These are phyloP conservation scores for Amazona finschi DNA, from an alignment of 2,797 vertebrate species.

Conservation along the genomic window DNA sequence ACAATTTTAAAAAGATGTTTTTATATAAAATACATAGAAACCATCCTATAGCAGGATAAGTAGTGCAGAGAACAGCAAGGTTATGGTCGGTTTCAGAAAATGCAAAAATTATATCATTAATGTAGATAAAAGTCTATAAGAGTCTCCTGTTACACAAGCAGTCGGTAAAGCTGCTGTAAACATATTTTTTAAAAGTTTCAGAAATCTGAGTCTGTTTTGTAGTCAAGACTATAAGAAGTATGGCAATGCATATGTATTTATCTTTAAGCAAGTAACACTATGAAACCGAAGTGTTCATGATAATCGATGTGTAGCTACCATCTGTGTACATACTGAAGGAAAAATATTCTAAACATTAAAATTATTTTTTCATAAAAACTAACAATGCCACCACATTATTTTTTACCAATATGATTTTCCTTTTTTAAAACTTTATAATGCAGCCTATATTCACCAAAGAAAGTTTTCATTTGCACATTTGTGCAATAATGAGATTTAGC, in stretches of 20 bases:
- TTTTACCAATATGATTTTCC: rapidly evolving
- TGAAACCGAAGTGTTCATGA: not conserved
- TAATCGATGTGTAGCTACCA: rapidly evolving
- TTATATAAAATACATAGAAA: not conserved
- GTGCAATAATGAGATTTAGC: not conserved
- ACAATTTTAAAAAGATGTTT: not conserved
- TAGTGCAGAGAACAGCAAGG: not conserved
- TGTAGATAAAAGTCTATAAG: not conserved
- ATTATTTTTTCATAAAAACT: not conserved
- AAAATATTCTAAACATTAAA: not conserved
- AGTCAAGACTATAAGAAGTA: not conserved
- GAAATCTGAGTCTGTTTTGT: not conserved
- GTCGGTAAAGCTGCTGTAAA: not conserved
- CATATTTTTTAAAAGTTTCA: not conserved
- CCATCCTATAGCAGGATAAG: not conserved
- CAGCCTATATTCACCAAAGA: not conserved
- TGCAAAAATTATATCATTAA: not conserved
- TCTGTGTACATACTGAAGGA: rapidly evolving
- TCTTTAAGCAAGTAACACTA: not conserved
- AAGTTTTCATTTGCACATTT: not conserved
- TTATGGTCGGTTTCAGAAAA: not conserved
- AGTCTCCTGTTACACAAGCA: not conserved
- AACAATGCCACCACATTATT: not conserved
- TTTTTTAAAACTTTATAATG: not conserved
- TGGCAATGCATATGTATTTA: not conserved